Base-by-base conservation (phyloP, 2,113 vertebrate species). In the Phylloscopus trochiloides region DNA sequence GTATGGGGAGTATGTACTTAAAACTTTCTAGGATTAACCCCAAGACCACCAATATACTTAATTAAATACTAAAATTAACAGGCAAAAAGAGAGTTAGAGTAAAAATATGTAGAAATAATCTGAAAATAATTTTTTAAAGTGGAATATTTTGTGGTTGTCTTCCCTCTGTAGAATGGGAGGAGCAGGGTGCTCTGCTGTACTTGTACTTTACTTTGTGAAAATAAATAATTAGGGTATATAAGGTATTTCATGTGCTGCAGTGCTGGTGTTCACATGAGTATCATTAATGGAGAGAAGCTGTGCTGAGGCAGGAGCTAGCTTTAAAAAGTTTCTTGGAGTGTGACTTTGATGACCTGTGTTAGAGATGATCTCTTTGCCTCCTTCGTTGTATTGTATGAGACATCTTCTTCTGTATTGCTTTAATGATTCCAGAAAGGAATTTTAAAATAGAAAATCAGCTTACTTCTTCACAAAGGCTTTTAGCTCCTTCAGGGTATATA, bases 391-490 rank as follows among this genome's bases (percentile, higher is more conserved):
- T 83, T 89, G 63, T 74, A 25, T 79, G 71, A 97, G 71, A 76
- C 68, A 63, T 81, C 74, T 50, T 78, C 85, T 86, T 93, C 66
- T 88, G 25, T 83, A 68, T 79, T 83, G 75, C 90, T 94, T 96
- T 97, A 97, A 96, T 96, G 90, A 87, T 80, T 90, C 65, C 40
- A 81, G 89, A 93, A 92, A 90, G 91, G 90, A 96, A 83, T 94
- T 94, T 83, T 94, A 86, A 95, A 95, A 93, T 68, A 95, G 94
- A 90, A 96, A 96, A 97, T 96, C 92, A 97, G 88, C 91, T 97
- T 95, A 92, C 87, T 96, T 96, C 90, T 95, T 90, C 89, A 92
- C 76, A 95, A 96, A 96, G 90, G 86, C 94, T 94, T 88, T 83
- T 80, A 90, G 93, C 67, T 97, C 92, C 90, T 94, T 97, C 93